Evolutionary conservation across 1,140 invertebrate genomes (phyloP), one percentile per base, ranked within the genome.

Genomic region (Schlechtendalia chinensis): DNA sequence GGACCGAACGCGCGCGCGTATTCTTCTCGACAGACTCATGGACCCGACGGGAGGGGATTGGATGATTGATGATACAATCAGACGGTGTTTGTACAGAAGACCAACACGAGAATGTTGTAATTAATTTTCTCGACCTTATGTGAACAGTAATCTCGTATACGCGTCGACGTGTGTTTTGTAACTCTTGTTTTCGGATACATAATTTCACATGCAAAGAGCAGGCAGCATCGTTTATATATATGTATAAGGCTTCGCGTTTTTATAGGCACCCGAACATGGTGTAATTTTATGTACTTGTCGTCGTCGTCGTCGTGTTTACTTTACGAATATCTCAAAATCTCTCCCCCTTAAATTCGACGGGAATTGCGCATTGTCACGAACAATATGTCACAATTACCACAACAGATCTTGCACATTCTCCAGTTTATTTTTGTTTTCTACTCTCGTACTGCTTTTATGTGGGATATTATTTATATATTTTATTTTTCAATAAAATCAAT

Each of bases 61-160:
- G 72, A 61, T 79, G 75, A 79, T 79, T 79, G 75, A 79, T 79
- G 75, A 79, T 79, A 79, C 56, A 50, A 63, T 79, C 75, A n/a
- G 32, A 45, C 29, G 39, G 19, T 72, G 69, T 72, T 53, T 72
- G 69, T 72, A 72, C 69, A 12, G 47, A 72, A 54, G 50, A 72
- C 69, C 69, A 54, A 19, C 74, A 61, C 58, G 75, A 79, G 75
- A 79, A 47, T 79, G 39, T 61, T 63, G 75, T 79, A 79, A 79
- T 79, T 79, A 79, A 79, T 79, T 79, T 79, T 79, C 32, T 39
- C 22, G 58, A 22, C 56, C 72, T 58, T 79, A 79, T 24, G 58
- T 24, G 75, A 79, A 79, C 45, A 79, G 75, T n/a, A n/a, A 61
- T 27, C 17, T 24, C 32, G 75, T 32, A 45, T 16, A 22, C 14